These are phyloP conservation scores for Rhadina sibilatrix DNA, from an alignment of 2,113 vertebrate genomes.

Conservation along the genomic window DNA sequence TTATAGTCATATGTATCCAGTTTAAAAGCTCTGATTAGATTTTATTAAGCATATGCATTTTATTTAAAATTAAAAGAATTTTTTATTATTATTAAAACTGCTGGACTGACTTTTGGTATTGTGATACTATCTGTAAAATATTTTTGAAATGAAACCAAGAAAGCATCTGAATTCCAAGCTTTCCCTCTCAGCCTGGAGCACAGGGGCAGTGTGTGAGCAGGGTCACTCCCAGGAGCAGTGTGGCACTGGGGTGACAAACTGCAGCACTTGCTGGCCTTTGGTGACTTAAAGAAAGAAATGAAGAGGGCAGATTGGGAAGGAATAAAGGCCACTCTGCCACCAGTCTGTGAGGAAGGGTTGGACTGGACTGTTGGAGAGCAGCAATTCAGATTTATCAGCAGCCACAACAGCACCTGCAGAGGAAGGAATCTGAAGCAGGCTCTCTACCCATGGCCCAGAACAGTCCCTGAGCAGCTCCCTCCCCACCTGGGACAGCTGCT, in stretches of 20 bases:
- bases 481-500: background rate
- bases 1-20: constrained; percentile 17
- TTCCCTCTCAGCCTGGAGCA: background rate
- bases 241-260: background rate
- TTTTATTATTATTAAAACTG: background rate
- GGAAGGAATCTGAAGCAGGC: background rate
- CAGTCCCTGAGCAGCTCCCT: background rate
- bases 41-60: constrained; percentile 43
- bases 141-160: constrained; percentile 19
- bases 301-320: background rate
- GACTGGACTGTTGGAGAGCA: background rate
- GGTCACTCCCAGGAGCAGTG: background rate
- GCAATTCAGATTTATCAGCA: constrained; percentile 23
- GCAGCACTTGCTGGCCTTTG: background rate
- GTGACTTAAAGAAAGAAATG: background rate
- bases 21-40: constrained; percentile 40
- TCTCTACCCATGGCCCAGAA: background rate
- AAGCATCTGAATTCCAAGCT: background rate
- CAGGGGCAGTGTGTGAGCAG: background rate
- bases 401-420: background rate
- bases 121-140: constrained; percentile 29
- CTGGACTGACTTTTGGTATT: background rate
- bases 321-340: background rate
- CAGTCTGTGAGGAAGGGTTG: background rate
- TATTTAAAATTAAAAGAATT: constrained; percentile 36